A percentile compares a stretch with the other conserved stretches of the same genome.
These are phyloP conservation scores for Lithodes maja DNA, from an alignment of 2,888 invertebrate species.

Conservation along the genomic window DNA sequence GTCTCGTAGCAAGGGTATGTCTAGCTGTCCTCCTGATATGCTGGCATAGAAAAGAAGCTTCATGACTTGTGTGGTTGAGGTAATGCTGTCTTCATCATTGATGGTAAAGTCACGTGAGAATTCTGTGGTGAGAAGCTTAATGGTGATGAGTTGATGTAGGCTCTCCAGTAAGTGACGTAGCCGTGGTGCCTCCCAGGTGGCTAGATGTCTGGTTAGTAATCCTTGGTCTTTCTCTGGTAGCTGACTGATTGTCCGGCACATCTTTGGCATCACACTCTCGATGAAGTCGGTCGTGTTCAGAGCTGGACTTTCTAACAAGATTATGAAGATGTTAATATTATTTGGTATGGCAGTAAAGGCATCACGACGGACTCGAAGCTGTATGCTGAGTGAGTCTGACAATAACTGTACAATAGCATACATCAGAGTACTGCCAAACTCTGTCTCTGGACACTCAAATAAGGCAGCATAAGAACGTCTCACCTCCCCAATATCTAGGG, in stretches of 20 bases:
- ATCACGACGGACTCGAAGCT: conserved; percentile 55
- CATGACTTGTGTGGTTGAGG: conserved; percentile 90
- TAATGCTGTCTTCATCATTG: conserved; percentile 86
- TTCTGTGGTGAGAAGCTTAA: conserved; percentile 67
- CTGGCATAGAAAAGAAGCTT: conserved; percentile 93
- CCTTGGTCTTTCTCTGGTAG: conserved; percentile 57
- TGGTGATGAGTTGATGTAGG: conserved; percentile 69
- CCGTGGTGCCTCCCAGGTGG: conserved; percentile 62
- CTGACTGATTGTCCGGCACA: conserved; percentile 59
- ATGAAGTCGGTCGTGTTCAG: conserved; percentile 66
- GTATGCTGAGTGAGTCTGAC: conserved; percentile 65
- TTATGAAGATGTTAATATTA: conserved; percentile 67
- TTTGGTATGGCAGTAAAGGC: conserved; percentile 62
- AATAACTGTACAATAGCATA: conserved; percentile 65
- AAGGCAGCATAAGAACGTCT: conserved; percentile 58
- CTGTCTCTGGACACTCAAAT: conserved; percentile 61
- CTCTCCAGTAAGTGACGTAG: conserved; percentile 54
- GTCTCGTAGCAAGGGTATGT: conserved; percentile 59
- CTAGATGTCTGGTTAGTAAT: conserved; percentile 52
- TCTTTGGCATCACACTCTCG: conserved; percentile 60
- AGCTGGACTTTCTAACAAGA: conserved; percentile 66
- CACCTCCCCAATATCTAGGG: conserved; percentile 62
- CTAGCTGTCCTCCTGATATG: conserved; percentile 83
- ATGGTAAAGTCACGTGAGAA: conserved; percentile 62
- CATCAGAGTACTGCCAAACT: conserved; percentile 64